Evolutionary conservation across 2,797 vertebrate genomes (phyloP), one percentile per base, ranked within the genome.

Genomic region (Micromesistius poutassou): DNA sequence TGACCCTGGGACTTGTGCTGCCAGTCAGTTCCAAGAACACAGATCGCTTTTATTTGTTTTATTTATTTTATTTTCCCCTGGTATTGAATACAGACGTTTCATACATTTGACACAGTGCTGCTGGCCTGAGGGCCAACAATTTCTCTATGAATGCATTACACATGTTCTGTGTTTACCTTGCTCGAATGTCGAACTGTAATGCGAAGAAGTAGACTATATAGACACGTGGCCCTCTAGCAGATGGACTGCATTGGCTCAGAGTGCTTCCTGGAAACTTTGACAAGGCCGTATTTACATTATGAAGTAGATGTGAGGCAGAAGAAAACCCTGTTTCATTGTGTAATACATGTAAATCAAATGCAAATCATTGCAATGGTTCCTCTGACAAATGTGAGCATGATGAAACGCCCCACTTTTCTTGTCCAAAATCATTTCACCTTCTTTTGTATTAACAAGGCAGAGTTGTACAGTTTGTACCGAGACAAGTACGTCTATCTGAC

Each of bases 121-220:
- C 86, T 90, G n/a, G n/a, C n/a, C n/a, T n/a, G 88, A 82, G 5
- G 62, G 80, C 80, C n/a, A n/a, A n/a, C n/a, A n/a, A 79, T 89
- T 88, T 90, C 83, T 86, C 89, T 85, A 25, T 88, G 89, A 88
- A 88, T 90, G 88, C 86, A 89, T 92, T 90, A 91, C 90, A 90
- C 84, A 90, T 89, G 84, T 85, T 87, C 86, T 4, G 62, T 28
- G 81, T 73, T 70, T 3, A 42, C 86, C 79, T 62, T 2, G 22
- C 74, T 88, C 83, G 83, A 86, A 82, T 84, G 80, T 86, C n/a
- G 71, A 28, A 77, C 76, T 68, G 80, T 66, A 80, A 77, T 33
- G 55, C n/a, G 8, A 36, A 76, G 85, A 30, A 90, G 87, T 36
- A 81, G 74, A 84, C 71, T 35, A 77, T 82, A 80, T 4, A 62